Evolutionary conservation across 35 echinoderm and acorn worm species (phyloP).

Genomic region (Apostichopus japonicus): DNA sequence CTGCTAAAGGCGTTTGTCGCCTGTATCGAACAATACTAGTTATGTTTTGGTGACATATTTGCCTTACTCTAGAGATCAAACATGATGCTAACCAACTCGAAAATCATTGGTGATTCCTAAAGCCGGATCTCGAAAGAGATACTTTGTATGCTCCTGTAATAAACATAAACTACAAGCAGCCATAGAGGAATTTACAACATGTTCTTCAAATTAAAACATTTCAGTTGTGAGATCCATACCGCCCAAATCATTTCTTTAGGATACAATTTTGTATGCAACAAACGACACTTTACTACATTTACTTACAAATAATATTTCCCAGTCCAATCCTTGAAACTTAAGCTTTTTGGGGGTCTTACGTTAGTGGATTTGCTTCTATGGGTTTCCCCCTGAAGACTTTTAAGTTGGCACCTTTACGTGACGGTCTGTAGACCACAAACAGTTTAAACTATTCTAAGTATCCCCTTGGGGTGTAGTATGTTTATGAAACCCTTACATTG

Average conservation of each 20-base stretch:
- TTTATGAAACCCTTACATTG: neutral
- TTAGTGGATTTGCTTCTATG: slow-evolving; percentile 8
- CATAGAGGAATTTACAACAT: no score
- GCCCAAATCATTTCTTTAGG: neutral
- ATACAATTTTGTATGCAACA: neutral
- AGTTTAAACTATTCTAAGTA: neutral
- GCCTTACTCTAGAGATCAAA: no score
- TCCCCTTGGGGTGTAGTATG: neutral
- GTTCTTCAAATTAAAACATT: no score
- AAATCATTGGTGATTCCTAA: no score
- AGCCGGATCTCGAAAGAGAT: no score
- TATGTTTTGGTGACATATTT: no score
- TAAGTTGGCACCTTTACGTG: neutral
- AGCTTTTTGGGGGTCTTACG: neutral
- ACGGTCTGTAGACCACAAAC: neutral
- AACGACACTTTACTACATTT: neutral
- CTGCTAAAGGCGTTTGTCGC: no score
- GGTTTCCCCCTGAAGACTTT: neutral
- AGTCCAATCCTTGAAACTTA: neutral
- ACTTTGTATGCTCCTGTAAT: no score
- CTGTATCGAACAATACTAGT: no score
- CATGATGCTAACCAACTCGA: no score
- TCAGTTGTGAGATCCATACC: neutral
- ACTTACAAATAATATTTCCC: neutral
- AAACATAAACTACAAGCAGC: no score